Evolutionary conservation across 2,888 invertebrate species (phyloP).

Genomic region (Drosophila tripunctata): DNA sequence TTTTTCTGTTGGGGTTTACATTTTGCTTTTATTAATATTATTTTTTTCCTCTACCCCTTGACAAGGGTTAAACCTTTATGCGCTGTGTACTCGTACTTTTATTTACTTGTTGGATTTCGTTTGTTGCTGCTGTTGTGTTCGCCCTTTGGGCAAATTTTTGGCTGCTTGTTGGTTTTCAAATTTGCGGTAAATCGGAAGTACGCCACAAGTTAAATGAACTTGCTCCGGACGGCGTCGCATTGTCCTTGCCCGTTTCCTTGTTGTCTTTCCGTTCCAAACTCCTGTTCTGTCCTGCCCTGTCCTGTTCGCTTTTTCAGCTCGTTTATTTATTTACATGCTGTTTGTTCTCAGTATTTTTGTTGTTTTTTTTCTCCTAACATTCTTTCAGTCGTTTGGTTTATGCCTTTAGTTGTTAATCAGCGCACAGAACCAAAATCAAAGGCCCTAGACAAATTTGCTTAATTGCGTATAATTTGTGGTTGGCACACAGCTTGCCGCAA

Average conservation of each 20-base stretch:
- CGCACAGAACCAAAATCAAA: constrained; percentile 25
- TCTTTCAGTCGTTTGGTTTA: constrained; percentile 41
- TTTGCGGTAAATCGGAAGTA: constrained; percentile 79
- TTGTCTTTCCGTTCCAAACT: constrained; percentile 64
- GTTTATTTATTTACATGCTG: constrained; percentile 72
- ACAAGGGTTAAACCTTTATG: constrained; percentile 48
- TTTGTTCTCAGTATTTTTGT: constrained; percentile 54
- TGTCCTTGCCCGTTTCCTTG: constrained; percentile 53
- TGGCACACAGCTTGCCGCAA: constrained; percentile 6
- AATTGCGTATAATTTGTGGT: constrained; percentile 79
- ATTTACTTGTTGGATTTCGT: constrained; percentile 68
- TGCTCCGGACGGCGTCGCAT: constrained; percentile 53
- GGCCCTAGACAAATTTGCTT: constrained; percentile 75
- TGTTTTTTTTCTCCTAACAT: constrained; percentile 13
- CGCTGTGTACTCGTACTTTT: constrained; percentile 44
- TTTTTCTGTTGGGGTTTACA: neutral
- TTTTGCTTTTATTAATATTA: constrained; percentile 24
- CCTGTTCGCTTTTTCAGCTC: constrained; percentile 41
- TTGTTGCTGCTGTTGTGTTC: constrained; percentile 23
- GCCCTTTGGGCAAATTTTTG: constrained; percentile 71
- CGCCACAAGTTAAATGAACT: constrained; percentile 80
- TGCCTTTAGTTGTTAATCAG: constrained; percentile 69
- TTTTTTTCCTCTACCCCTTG: constrained; percentile 23
- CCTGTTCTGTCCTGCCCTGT: no score
- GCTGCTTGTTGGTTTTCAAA: constrained; percentile 78